Evolutionary conservation across 2,113 vertebrate genomes (phyloP).

Genomic region (Brachyistius frenatus): DNA sequence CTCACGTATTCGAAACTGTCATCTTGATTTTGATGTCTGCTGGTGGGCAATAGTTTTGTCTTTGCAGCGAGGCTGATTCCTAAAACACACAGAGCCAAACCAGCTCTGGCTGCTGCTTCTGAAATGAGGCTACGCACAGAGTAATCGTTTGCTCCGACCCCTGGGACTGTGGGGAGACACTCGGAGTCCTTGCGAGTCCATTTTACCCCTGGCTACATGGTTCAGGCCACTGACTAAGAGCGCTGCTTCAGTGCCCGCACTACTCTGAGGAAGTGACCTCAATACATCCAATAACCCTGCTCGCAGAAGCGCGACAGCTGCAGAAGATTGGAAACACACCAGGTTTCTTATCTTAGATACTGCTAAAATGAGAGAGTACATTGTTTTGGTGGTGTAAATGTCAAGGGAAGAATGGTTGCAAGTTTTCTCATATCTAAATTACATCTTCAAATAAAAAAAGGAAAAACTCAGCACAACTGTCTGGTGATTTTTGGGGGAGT

Average conservation of each 20-base stretch:
- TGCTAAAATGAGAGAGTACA: slow-evolving; percentile 42
- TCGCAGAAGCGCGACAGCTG: slow-evolving; percentile 66
- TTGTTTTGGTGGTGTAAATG: slow-evolving; percentile 59
- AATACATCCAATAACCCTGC: slow-evolving; percentile 78
- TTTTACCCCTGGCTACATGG: slow-evolving; percentile 63
- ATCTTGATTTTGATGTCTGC: slow-evolving; percentile 35
- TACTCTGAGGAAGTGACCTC: slow-evolving; percentile 80
- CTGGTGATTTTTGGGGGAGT: not conserved
- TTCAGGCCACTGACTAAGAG: slow-evolving; percentile 67
- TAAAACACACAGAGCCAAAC: slow-evolving; percentile 52
- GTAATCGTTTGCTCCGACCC: slow-evolving; percentile 56
- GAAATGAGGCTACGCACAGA: slow-evolving; percentile 33
- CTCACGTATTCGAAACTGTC: slow-evolving; percentile 39
- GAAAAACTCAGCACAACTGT: not conserved
- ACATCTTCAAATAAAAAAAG: slow-evolving; percentile 22
- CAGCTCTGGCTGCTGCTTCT: slow-evolving; percentile 47
- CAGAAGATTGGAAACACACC: slow-evolving; percentile 62
- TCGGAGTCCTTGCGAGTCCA: slow-evolving; percentile 66
- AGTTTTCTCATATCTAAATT: slow-evolving; percentile 39
- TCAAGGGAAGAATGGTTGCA: slow-evolving; percentile 31
- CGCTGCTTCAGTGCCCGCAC: slow-evolving; percentile 71
- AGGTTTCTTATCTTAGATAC: slow-evolving; percentile 53
- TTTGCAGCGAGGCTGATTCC: slow-evolving; percentile 20
- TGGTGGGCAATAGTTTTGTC: slow-evolving; percentile 36
- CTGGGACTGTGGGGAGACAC: slow-evolving; percentile 56